Evolutionary conservation across 2,797 vertebrate species (phyloP), one percentile per base, ranked within the genome.

Genomic region (Myripristis murdjan): DNA sequence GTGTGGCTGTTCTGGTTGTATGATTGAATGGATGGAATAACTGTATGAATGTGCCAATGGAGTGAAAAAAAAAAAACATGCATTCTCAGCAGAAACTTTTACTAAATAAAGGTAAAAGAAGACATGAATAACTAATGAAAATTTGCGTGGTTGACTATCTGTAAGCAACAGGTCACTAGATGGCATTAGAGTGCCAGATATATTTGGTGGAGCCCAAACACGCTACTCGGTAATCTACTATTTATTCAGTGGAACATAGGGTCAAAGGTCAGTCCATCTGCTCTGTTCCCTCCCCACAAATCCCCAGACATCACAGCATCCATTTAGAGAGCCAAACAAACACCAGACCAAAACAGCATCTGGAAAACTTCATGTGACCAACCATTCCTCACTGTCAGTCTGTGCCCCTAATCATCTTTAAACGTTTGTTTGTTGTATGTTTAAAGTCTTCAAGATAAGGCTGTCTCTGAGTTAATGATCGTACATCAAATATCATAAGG

Each of bases 221-320:
- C 54, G 54, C 64, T 77, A 72, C 66, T 46, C 75, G 87, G 70
- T 73, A 72, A 79, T 73, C 28, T 57, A 60, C 64, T 70, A 73
- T 79, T 80, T 85, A 81, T 74, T 86, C 70, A 79, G 47, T 80
- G 82, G 90, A 93, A 93, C 90, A 93, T 76, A 89, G 72, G 87
- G 81, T 85, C 89, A 92, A 65, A 91, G 91, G 87, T 93, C 84
- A 89, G 59, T 74, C 60, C 72, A 84, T 88, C 81, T 82, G 61
- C 64, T 79, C 77, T 73, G 52, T 81, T 79, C 78, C 82, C 54
- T 82, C 77, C 64, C 74, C 64, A 74, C 83, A 91, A 89, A 87
- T 91, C 87, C 88, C 89, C 66, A 82, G 83, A 89, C 82, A 69
- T 72, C 62, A 69, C 67, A 54, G 76, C 70, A 78, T 88, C 77